Conservation (phyloP, 2,113 vertebrate species). For the Puma concolor region DNA sequence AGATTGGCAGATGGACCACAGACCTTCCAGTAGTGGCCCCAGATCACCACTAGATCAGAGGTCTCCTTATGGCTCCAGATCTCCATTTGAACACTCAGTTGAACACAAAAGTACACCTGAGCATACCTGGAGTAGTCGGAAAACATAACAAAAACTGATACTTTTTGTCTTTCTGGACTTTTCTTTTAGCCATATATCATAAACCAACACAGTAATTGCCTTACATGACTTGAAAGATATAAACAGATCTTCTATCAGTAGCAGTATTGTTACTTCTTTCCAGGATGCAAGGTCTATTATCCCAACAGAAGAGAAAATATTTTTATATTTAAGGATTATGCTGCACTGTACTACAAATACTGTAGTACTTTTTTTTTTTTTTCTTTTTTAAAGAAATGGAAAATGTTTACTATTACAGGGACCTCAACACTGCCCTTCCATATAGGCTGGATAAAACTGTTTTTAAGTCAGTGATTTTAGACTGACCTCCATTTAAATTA, state of each 20-base stretch:
- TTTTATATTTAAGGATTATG: slow-evolving; percentile 99
- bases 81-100: slow-evolving; percentile 95
- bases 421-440: slow-evolving; percentile 94
- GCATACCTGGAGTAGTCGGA: slow-evolving; percentile 96
- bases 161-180: slow-evolving; percentile 80
- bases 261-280: slow-evolving; percentile 93
- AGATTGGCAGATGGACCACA: slow-evolving; percentile 96
- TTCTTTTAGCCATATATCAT: slow-evolving; percentile 95
- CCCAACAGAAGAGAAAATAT: slow-evolving; percentile 93
- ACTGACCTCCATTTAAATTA: slow-evolving; percentile 91
- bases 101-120: slow-evolving; percentile 98
- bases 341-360: slow-evolving; percentile 91
- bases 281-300: slow-evolving; percentile 90
- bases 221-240: slow-evolving; percentile 96
- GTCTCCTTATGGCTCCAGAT: slow-evolving; percentile 94
- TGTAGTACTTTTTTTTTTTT: slow-evolving; percentile 93
- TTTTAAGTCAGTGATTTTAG: slow-evolving; percentile 88
- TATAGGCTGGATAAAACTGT: slow-evolving; percentile 95
- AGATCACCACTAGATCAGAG: slow-evolving; percentile 95
- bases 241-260: slow-evolving; percentile 90
- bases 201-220: slow-evolving; percentile 96
- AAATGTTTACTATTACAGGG: slow-evolving; percentile 94
- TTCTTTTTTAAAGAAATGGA: slow-evolving; percentile 93
- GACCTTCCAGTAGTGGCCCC: slow-evolving; percentile 92
- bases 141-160: slow-evolving; percentile 94